These are phyloP conservation scores for Noctua janthe DNA, from an alignment of 2,888 invertebrate genomes.

Conservation along the genomic window DNA sequence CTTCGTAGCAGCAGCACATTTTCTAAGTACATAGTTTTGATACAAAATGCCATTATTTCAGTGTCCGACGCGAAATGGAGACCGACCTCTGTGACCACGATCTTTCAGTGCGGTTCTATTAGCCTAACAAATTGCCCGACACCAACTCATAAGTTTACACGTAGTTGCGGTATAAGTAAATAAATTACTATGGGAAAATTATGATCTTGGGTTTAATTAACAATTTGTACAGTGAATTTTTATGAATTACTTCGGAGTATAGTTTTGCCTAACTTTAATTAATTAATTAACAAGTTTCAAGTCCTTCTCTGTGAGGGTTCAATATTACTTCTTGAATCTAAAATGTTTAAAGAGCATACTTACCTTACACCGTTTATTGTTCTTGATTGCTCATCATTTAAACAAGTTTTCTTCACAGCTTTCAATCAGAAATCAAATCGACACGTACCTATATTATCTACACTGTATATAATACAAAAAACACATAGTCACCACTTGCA, in stretches of 20 bases:
- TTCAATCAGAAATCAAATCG: neutral
- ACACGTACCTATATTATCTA: neutral
- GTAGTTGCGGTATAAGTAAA: constrained; percentile 28
- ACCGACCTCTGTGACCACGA: constrained; percentile 79
- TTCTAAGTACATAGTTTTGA: constrained; percentile 61
- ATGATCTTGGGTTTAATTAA: constrained; percentile 36
- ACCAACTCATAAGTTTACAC: constrained; percentile 70
- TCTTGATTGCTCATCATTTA: neutral
- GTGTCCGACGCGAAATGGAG: constrained; percentile 76
- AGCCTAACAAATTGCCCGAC: constrained; percentile 80
- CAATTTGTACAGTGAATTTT: neutral
- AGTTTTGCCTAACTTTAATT: neutral
- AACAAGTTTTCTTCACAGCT: neutral
- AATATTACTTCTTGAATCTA: neutral
- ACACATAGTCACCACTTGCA: neutral
- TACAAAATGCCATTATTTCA: constrained; percentile 76
- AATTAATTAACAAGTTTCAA: neutral
- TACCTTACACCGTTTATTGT: neutral
- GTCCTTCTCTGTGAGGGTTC: neutral
- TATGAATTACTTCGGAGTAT: neutral
- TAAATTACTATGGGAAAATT: constrained; percentile 30
- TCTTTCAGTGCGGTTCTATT: constrained; percentile 80
- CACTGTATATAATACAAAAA: no score
- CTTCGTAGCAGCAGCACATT: neutral
- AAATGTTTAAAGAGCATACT: neutral